A percentile compares a stretch with the other conserved stretches of the same genome.
phyloP scores from a whole-genome alignment of 2,113 vertebrate species.

The Eidolon helvum region DNA sequence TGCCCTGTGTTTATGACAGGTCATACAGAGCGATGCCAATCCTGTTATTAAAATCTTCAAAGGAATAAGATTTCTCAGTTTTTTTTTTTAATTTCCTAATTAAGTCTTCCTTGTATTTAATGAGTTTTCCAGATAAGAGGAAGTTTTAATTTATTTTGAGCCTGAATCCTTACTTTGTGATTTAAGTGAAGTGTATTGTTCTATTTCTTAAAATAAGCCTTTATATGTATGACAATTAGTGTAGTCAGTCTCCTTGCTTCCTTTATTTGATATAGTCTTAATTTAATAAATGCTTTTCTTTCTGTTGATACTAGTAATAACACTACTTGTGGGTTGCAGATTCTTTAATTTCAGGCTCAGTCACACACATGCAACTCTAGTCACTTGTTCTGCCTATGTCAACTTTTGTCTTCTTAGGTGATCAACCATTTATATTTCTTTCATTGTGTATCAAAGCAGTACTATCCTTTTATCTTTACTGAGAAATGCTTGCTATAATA shows the following conservation, averaged over 20 bases:
- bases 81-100: background rate
- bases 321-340: background rate
- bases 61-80: background rate
- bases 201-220: background rate
- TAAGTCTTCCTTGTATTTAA: slow-evolving; percentile 29
- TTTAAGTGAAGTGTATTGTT: slow-evolving; percentile 35
- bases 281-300: background rate
- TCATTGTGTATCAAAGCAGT: slow-evolving; percentile 32
- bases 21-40: background rate
- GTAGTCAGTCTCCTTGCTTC: background rate
- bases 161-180: background rate
- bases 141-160: slow-evolving; percentile 35
- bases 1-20: background rate
- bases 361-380: background rate
- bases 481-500: background rate
- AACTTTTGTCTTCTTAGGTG: background rate
- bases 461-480: background rate
- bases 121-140: background rate
- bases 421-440: background rate
- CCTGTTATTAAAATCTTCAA: background rate
- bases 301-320: background rate
- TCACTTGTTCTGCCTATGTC: background rate
- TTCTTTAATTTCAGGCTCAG: background rate
- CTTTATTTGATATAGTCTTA: background rate
- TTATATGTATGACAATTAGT: background rate